These are phyloP conservation scores for Emydura subglobosa DNA, from an alignment of 2,113 vertebrate genomes.

Conservation along the genomic window DNA sequence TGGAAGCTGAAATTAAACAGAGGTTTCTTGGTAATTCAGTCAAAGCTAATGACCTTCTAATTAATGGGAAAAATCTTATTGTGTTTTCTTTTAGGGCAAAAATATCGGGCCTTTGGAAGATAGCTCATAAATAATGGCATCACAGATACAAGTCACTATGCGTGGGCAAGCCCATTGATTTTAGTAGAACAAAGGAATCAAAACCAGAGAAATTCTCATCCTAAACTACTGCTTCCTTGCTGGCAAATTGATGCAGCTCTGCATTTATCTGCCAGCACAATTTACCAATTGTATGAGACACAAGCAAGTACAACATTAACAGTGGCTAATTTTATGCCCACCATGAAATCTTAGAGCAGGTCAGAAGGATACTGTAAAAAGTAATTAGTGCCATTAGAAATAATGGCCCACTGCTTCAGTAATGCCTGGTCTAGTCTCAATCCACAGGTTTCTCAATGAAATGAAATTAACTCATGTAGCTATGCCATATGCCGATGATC, in stretches of 20 bases:
- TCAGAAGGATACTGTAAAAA: constrained; percentile 72
- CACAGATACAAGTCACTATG: background rate
- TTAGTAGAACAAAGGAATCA: constrained; percentile 26
- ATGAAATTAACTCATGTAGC: constrained; percentile 63
- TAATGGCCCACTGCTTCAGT: constrained; percentile 68
- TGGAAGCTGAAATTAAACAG: constrained; percentile 2
- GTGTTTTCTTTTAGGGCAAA: background rate
- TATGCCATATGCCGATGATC: constrained; percentile 38
- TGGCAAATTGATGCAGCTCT: constrained; percentile 56
- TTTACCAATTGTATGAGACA: constrained; percentile 60
- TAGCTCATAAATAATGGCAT: constrained; percentile 26
- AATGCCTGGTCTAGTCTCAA: constrained; percentile 53
- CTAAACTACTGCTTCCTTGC: constrained; percentile 50
- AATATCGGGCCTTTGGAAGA: background rate
- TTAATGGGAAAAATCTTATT: background rate
- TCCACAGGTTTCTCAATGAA: constrained; percentile 60
- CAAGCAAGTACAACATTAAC: constrained; percentile 51
- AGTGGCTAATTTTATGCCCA: constrained; percentile 68
- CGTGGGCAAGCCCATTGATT: constrained; percentile 43
- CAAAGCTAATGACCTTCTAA: constrained; percentile 42
- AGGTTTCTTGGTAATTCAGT: constrained; percentile 10
- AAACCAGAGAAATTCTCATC: constrained; percentile 41
- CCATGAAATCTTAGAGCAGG: constrained; percentile 60
- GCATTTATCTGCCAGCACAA: constrained; percentile 46
- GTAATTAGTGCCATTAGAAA: constrained; percentile 73